Base-by-base conservation (phyloP, 1,140 invertebrate species). In the Nilaparvata lugens region DNA sequence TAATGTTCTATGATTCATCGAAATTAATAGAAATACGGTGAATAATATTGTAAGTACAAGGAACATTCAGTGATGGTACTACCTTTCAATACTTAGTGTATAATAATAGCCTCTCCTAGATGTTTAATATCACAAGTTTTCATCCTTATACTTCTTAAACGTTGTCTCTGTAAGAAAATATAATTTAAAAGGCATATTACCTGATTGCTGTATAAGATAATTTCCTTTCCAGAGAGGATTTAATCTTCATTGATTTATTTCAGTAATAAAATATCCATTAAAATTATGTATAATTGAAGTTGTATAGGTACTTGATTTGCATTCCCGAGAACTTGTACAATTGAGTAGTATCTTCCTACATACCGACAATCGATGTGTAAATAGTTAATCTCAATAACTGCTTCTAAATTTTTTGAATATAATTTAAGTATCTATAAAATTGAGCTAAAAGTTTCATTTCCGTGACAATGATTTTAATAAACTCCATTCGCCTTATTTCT, bases 51-150 rank as follows among this genome's bases (percentile, higher is more conserved):
- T 9, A 9, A 40, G 9, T 19, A 18, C 45, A 48, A 48, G 45
- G 45, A 48, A 48, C 45, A 48, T 48, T 48, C 45, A 48, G 45
- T 48, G 45, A 48, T 48, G 45, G 16, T 23, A 48, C 21, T 48
- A 19, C n/a, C 21, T 48, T 19, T 7, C 5, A 18, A 48, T 23
- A 18, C 45, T 48, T 19, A 23, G 4, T 9, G 21, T 23, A 48
- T 48, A 48, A 23, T 19, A 19, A 19, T 48, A 19, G 21, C 21
- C 16, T 48, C 21, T 19, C 11, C 16, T 48, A 48, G 45, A 48
- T 48, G 45, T 48, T 48, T 48, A 48, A 48, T 48, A 48, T 48
- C 45, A 48, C 45, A 48, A 48, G 45, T 48, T 48, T 19, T 6
- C 21, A 23, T 48, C 16, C 21, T 48, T 48, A 19, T 48, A 19